These are phyloP conservation scores for Amblyteles armatorius DNA, from an alignment of 2,888 invertebrate genomes.

Conservation along the genomic window DNA sequence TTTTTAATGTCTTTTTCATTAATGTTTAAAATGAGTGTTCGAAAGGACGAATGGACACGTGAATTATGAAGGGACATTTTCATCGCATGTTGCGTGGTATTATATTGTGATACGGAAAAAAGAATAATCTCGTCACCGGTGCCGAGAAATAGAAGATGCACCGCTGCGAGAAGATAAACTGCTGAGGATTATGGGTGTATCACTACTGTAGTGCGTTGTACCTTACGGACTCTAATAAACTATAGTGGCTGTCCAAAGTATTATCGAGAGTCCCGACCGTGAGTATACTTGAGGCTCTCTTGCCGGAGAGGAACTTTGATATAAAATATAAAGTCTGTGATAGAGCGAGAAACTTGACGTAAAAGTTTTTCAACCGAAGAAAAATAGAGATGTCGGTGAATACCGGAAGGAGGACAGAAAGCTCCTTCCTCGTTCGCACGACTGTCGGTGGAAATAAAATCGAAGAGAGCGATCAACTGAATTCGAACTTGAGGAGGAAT, in stretches of 20 bases:
- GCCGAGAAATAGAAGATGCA: not conserved
- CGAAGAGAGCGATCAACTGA: not conserved
- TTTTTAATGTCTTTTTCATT: not conserved
- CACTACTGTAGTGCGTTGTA: not conserved
- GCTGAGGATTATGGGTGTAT: not conserved
- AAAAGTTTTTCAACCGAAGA: conserved; percentile 54
- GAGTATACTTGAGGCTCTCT: conserved; percentile 38
- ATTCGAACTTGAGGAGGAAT: not conserved
- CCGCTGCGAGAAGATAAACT: not conserved
- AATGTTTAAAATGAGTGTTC: not conserved
- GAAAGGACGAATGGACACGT: not conserved
- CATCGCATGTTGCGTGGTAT: not conserved
- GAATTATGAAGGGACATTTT: not conserved
- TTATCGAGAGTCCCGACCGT: conserved; percentile 32
- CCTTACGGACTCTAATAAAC: conserved; percentile 33
- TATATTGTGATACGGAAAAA: not conserved
- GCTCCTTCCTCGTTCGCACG: not conserved
- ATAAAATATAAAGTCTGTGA: conserved; percentile 24
- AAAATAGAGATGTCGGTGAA: conserved; percentile 36
- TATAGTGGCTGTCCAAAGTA: conserved; percentile 43
- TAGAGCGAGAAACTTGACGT: conserved; percentile 26
- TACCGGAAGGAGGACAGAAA: conserved; percentile 24
- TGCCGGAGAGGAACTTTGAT: conserved; percentile 19
- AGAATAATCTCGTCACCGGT: not conserved
- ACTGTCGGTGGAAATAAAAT: conserved; percentile 41